Evolutionary conservation across 2,797 vertebrate genomes (phyloP).

Genomic region (Podarcis siculus): DNA sequence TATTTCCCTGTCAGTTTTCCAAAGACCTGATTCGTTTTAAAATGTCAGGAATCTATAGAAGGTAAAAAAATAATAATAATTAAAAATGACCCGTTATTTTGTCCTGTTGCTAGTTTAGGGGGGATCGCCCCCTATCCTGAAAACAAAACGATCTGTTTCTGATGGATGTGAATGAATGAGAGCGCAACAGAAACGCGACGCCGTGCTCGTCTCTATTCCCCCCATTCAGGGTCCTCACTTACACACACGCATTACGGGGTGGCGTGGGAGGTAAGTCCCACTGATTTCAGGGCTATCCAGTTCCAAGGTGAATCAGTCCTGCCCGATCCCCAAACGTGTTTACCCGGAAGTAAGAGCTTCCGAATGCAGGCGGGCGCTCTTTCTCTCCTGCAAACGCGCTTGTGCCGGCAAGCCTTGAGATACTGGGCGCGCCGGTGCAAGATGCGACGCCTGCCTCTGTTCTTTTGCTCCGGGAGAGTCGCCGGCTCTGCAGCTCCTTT

Average conservation of each 20-base stretch:
- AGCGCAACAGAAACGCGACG: conserved; percentile 32
- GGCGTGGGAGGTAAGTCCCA: neutral
- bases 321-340: neutral
- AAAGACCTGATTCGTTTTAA: neutral
- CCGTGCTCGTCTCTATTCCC: neutral
- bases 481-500: neutral
- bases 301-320: neutral
- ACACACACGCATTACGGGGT: neutral
- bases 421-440: neutral
- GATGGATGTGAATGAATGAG: neutral
- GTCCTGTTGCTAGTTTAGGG: neutral
- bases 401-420: neutral
- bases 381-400: neutral
- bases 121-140: neutral
- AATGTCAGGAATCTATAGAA: neutral
- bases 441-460: neutral
- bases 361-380: neutral
- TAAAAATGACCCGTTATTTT: neutral
- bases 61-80: neutral
- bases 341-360: neutral
- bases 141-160: neutral
- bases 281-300: neutral
- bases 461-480: neutral
- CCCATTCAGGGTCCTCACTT: neutral
- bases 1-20: conserved; percentile 24